Conservation (phyloP, 2,888 invertebrate species). For the Drosophila subquinaria region DNA sequence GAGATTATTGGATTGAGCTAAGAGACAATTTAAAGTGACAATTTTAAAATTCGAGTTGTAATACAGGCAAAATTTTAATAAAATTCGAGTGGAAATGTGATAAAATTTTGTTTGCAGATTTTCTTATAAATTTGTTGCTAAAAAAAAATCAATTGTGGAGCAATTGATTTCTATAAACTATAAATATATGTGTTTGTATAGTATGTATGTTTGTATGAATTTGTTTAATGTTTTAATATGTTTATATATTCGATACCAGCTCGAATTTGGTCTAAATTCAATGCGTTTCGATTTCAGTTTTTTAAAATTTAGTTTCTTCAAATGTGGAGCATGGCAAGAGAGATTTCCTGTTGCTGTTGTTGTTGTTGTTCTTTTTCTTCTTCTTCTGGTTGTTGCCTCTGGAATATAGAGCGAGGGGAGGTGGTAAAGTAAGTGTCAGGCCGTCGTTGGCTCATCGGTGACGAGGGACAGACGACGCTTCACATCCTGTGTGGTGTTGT, state of each 20-base stretch:
- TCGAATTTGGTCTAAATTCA: constrained; percentile 81
- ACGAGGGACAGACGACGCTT: constrained; percentile 84
- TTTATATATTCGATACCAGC: constrained; percentile 80
- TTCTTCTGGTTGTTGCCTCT: constrained; percentile 11
- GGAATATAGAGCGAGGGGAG: constrained; percentile 13
- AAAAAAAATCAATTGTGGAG: constrained; percentile 19
- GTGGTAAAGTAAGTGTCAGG: constrained; percentile 66
- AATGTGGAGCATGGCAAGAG: constrained; percentile 76
- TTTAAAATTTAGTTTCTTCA: constrained; percentile 57
- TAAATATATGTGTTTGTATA: background rate
- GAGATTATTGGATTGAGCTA: constrained; percentile 33
- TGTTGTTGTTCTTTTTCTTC: constrained; percentile 15
- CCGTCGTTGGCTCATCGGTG: constrained; percentile 83
- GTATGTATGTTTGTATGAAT: constrained; percentile 8
- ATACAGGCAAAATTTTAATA: constrained; percentile 25
- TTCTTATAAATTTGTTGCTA: constrained; percentile 16
- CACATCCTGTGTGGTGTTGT: constrained; percentile 93
- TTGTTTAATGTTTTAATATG: constrained; percentile 20
- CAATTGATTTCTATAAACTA: constrained; percentile 33
- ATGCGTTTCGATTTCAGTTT: constrained; percentile 68
- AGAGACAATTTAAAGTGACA: constrained; percentile 12
- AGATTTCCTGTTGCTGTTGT: constrained; percentile 73
- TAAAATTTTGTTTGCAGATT: constrained; percentile 6
- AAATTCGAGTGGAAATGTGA: constrained; percentile 59
- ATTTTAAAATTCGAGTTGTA: constrained; percentile 46